phyloP scores from a whole-genome alignment of 2,797 vertebrate species.

The Rhinichthys osculus region DNA sequence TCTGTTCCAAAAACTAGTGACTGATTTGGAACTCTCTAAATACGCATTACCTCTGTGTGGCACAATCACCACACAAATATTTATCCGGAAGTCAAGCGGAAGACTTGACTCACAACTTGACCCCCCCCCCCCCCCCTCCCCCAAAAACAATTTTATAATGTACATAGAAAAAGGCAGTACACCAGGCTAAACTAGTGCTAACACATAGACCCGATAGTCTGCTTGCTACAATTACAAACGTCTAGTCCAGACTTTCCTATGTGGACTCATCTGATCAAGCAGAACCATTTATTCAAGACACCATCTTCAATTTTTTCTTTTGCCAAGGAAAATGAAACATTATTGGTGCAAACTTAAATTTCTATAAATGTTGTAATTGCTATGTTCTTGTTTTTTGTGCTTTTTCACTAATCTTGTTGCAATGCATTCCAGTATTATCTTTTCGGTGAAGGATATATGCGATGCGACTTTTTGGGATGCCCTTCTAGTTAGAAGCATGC shows the following conservation, averaged over 20 bases:
- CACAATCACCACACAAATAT: not conserved
- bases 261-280: no score
- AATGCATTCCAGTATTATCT: not conserved
- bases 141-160: no score
- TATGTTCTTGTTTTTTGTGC: not conserved
- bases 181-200: not conserved
- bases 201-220: not conserved
- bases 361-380: not conserved
- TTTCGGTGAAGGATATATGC: not conserved
- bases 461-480: not conserved
- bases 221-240: not conserved
- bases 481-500: not conserved
- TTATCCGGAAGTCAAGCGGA: not conserved
- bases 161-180: not conserved
- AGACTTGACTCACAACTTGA: constrained; percentile 2
- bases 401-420: not conserved
- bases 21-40: not conserved
- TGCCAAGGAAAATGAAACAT: not conserved
- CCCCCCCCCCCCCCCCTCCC: no score
- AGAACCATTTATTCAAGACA: not conserved
- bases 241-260: not conserved
- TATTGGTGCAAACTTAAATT: not conserved
- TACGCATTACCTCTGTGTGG: not conserved
- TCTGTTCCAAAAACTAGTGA: constrained; percentile 27
- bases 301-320: not conserved